Evolutionary conservation across 2,113 vertebrate species (phyloP).

Genomic region (Platysternon megacephalum): DNA sequence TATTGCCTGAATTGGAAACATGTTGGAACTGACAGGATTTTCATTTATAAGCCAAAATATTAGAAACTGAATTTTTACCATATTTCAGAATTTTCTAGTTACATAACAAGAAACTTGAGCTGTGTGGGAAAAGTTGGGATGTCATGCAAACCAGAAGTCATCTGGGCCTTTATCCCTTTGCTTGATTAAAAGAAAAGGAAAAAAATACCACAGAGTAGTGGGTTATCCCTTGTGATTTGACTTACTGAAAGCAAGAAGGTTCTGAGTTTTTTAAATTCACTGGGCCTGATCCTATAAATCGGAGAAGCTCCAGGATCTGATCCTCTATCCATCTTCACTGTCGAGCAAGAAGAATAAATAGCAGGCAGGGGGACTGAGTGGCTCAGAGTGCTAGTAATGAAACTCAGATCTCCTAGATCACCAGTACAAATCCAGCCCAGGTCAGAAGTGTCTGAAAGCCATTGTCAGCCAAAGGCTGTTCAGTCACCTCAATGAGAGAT

Average conservation of each 20-base stretch:
- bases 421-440: not conserved
- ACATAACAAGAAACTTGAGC: slow-evolving; percentile 1
- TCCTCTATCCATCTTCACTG: not conserved
- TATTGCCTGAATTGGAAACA: slow-evolving; percentile 31
- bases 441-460: not conserved
- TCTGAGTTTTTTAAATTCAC: not conserved
- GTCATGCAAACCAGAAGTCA: not conserved
- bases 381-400: not conserved
- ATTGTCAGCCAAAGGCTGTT: not conserved
- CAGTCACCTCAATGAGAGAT: not conserved
- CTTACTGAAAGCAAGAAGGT: not conserved
- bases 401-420: not conserved
- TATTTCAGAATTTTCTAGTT: slow-evolving; percentile 32
- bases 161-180: not conserved
- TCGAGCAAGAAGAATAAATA: not conserved
- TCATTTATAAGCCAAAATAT: not conserved
- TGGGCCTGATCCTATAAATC: not conserved
- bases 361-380: not conserved
- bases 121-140: slow-evolving; percentile 27
- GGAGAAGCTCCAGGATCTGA: not conserved
- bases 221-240: not conserved
- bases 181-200: not conserved
- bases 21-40: not conserved
- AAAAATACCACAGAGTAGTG: not conserved
- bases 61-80: slow-evolving; percentile 40